A percentile compares a stretch with the other conserved stretches of the same genome.
These are phyloP conservation scores for Drosophila antonietae DNA, from an alignment of 2,888 invertebrate species.

Conservation along the genomic window DNA sequence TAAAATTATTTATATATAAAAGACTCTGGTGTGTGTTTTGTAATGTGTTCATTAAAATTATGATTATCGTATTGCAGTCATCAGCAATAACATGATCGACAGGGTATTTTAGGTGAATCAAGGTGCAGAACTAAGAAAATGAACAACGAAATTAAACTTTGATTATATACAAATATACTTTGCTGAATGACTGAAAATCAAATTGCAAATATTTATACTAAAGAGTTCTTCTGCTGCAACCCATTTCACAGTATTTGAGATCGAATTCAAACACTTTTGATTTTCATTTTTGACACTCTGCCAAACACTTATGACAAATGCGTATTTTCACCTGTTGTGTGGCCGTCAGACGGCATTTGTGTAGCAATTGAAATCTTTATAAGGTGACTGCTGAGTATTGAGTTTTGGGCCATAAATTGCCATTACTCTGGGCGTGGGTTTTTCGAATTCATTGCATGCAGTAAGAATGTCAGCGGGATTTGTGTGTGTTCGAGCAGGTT, in stretches of 20 bases:
- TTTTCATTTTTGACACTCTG: constrained; percentile 13
- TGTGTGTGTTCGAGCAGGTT: constrained; percentile 38
- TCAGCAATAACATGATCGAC: background rate
- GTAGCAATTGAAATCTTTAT: constrained; percentile 62
- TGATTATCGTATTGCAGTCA: background rate
- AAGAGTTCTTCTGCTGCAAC: background rate
- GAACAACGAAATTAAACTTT: background rate
- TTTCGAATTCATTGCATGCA: constrained; percentile 1
- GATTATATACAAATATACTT: background rate
- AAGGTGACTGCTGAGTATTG: constrained; percentile 42
- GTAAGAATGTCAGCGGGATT: constrained; percentile 8
- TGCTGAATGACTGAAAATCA: background rate
- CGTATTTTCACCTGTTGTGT: constrained; percentile 48
- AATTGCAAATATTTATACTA: background rate
- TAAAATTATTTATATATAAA: background rate
- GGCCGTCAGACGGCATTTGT: constrained; percentile 21
- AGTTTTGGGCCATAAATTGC: constrained; percentile 54
- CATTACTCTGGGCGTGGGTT: constrained; percentile 49
- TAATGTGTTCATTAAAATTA: background rate
- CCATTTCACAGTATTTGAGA: background rate
- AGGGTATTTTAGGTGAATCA: background rate
- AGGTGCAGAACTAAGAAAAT: background rate
- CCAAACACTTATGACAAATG: constrained; percentile 46
- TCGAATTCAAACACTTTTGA: background rate
- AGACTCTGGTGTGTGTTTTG: background rate